A percentile compares a stretch with the other conserved stretches of the same genome.
Conservation (phyloP, 1,140 invertebrate species). For the Bombyx mandarina region DNA sequence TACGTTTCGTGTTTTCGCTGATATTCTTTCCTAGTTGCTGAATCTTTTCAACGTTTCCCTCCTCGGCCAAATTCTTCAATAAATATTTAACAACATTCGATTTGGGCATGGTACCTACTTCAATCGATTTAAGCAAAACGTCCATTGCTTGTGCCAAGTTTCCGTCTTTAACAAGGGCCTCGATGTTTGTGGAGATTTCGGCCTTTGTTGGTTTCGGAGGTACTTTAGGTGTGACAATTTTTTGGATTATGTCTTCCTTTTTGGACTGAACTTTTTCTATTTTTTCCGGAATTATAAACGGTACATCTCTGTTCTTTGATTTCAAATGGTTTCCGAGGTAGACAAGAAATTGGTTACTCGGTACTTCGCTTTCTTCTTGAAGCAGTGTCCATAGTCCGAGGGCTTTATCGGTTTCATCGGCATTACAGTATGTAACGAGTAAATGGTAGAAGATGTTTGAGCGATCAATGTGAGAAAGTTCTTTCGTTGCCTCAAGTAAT, state of each 20-base stretch:
- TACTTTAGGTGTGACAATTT: conserved; percentile 12
- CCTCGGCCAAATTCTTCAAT: conserved; percentile 37
- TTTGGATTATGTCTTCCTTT: conserved; percentile 11
- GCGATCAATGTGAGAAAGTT: conserved; percentile 81
- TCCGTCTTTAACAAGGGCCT: conserved; percentile 48
- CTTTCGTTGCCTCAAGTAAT: conserved; percentile 80
- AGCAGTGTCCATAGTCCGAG: conserved; percentile 83
- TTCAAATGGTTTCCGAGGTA: conserved; percentile 77
- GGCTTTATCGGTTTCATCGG: conserved; percentile 79
- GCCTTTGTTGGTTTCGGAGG: conserved; percentile 24
- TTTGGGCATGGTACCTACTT: conserved; percentile 34
- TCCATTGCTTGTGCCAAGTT: conserved; percentile 71
- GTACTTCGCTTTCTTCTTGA: conserved; percentile 84
- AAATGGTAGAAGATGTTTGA: conserved; percentile 82
- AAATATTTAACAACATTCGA: conserved; percentile 35
- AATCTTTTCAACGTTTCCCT: conserved; percentile 47
- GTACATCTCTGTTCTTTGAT: conserved; percentile 75
- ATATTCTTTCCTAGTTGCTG: conserved; percentile 32
- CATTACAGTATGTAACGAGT: conserved; percentile 77
- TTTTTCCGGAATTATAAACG: conserved; percentile 75
- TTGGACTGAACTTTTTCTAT: conserved; percentile 6
- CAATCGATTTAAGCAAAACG: conserved; percentile 47
- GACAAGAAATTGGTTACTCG: conserved; percentile 77
- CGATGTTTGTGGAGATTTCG: conserved; percentile 28
- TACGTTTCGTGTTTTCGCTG: conserved; percentile 24